Evolutionary conservation across 1,140 invertebrate species (phyloP), one percentile per base, ranked within the genome.

Genomic region (Ectropis grisescens): DNA sequence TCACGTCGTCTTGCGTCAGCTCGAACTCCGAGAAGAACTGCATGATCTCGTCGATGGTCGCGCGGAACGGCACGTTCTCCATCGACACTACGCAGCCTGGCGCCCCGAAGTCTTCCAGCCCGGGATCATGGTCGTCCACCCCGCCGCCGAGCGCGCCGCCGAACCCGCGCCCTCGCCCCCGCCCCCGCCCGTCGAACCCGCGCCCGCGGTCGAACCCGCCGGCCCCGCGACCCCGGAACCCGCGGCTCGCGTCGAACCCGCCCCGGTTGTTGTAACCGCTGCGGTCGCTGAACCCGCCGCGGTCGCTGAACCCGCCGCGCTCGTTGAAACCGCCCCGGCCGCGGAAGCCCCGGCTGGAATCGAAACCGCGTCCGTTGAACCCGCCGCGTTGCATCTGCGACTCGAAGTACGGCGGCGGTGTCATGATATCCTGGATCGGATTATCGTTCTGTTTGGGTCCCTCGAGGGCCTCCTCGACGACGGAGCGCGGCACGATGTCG

Each of bases 41-140:
- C 25, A 97, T 82, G 33, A 98, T 95, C 41, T 98, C 95, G 30
- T 93, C 90, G 6, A 95, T 89, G 3, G 88, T 87, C 0, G 94
- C 93, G 36, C 91, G 88, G 67, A 91, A 96, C 0, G 94, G 94
- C 0, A 97, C 88, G 69, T 97, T 97, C 53, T 92, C 89, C 52
- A 95, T 80, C 0, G 87, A 87, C 0, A 97, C 74, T 0, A 95
- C 91, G 64, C 93, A 96, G 5, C 93, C 93, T 1, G 90, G 90
- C 24, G 88, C 87, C 2, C 88, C 90, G 47, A 93, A 93, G 19
- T 86, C 86, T 11, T 91, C 82, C 1, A 85, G 71, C 13, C 59
- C 65, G 1, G 58, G 60, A 32, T 65, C 71, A 2, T 52, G 46
- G 2, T 68, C 61, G 24, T 71, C 74, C 0, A 58, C 58, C 1